phyloP scores from a whole-genome alignment of 2,888 invertebrate species.

The Allacma fusca region DNA sequence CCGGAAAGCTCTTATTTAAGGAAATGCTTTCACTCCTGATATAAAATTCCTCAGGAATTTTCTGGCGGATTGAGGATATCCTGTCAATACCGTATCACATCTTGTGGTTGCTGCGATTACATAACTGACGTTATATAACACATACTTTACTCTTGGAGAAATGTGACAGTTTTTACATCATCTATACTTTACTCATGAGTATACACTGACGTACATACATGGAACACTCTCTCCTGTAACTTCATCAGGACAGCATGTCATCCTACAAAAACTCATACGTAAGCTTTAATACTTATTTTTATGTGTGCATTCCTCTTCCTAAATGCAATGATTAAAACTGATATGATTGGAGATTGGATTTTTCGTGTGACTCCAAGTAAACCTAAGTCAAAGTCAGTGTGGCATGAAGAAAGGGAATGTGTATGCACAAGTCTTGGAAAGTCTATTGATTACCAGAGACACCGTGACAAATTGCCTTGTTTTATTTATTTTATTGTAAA shows the following conservation, averaged over 20 bases:
- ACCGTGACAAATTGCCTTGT: background rate
- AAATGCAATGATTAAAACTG: background rate
- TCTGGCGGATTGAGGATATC: background rate
- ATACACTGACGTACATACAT: background rate
- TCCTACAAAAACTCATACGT: constrained; percentile 58
- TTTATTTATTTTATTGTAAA: no score
- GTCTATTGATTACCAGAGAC: no score
- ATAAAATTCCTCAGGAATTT: background rate
- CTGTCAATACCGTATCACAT: background rate
- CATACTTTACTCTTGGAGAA: background rate
- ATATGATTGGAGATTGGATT: background rate
- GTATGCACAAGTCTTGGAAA: no score
- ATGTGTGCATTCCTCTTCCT: background rate
- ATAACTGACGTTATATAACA: background rate
- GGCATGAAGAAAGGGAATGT: no score
- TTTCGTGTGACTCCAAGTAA: no score
- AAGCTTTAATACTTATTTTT: constrained; percentile 46
- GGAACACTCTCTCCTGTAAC: background rate
- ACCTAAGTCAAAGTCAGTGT: no score
- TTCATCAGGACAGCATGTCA: constrained; percentile 51
- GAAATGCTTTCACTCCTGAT: no score
- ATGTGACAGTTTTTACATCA: background rate
- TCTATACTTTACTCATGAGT: background rate
- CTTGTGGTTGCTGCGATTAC: background rate
- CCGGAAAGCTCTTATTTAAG: no score